Conservation (phyloP, 1,140 invertebrate genomes). For the Neotoxoptera formosana region DNA sequence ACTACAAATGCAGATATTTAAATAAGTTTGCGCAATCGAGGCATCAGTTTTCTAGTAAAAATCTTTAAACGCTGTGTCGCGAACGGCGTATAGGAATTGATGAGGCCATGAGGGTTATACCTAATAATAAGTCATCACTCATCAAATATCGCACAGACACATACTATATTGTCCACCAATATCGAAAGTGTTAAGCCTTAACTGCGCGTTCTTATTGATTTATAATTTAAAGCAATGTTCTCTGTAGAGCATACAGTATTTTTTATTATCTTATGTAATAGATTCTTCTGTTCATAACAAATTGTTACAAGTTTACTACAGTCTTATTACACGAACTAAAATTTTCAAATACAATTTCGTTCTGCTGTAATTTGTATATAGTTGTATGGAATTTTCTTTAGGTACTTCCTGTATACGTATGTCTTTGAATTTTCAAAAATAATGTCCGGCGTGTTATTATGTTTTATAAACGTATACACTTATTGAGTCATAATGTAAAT, state of each 20-base stretch:
- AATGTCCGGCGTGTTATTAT: too few species aligned
- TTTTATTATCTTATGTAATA: not conserved
- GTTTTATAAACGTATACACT: not conserved
- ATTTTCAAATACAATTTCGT: too few species aligned
- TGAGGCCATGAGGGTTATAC: not conserved
- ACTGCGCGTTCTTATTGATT: not conserved
- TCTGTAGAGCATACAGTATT: not conserved
- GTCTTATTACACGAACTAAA: too few species aligned
- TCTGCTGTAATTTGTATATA: too few species aligned
- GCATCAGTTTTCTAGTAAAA: not conserved
- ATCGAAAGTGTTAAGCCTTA: not conserved
- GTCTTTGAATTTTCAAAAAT: too few species aligned
- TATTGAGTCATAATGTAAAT: not conserved
- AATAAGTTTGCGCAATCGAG: not conserved
- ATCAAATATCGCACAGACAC: not conserved
- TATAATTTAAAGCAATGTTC: too few species aligned
- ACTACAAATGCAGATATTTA: not conserved
- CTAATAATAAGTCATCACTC: not conserved
- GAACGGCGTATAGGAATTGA: not conserved
- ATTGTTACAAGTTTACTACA: not conserved
- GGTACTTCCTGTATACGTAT: too few species aligned
- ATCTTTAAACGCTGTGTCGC: not conserved
- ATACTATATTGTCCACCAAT: not conserved
- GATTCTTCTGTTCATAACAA: not conserved
- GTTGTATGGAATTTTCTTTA: too few species aligned